Conservation (phyloP, 2,113 vertebrate species). For the Mungos mungo region DNA sequence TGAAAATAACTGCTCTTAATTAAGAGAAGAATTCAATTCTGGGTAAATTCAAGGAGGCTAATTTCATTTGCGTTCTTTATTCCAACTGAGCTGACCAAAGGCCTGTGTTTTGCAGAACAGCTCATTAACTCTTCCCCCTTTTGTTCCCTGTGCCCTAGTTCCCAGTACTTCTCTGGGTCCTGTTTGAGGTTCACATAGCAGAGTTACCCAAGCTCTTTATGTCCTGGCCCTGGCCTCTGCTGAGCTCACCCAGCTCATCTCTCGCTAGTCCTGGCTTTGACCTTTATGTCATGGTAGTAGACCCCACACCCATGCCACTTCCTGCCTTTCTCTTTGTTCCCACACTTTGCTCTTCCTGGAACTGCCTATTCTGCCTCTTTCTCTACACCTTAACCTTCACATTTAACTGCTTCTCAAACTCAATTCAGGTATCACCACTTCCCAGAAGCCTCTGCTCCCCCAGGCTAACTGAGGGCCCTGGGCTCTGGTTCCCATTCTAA, state of each 20-base stretch:
- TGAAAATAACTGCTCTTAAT: slow-evolving; percentile 44
- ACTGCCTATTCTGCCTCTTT: background rate
- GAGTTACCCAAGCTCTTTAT: background rate
- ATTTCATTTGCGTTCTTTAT: slow-evolving; percentile 7
- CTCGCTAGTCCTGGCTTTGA: background rate
- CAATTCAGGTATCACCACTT: background rate
- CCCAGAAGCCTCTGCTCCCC: background rate
- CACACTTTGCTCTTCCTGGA: background rate
- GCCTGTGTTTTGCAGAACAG: background rate
- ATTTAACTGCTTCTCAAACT: background rate
- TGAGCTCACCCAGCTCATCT: background rate
- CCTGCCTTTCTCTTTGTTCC: background rate
- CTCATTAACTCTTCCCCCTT: background rate
- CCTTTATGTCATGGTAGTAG: background rate
- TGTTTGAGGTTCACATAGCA: background rate
- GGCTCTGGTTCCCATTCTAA: background rate
- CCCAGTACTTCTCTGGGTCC: background rate
- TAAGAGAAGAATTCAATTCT: slow-evolving; percentile 28
- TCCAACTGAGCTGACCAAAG: background rate
- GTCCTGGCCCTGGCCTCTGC: background rate
- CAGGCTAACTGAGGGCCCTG: background rate
- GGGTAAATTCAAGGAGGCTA: background rate
- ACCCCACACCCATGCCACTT: accelerated
- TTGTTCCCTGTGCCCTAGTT: background rate
- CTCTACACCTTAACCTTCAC: no score